Conservation (phyloP, 2,113 vertebrate genomes). For the Ia io region DNA sequence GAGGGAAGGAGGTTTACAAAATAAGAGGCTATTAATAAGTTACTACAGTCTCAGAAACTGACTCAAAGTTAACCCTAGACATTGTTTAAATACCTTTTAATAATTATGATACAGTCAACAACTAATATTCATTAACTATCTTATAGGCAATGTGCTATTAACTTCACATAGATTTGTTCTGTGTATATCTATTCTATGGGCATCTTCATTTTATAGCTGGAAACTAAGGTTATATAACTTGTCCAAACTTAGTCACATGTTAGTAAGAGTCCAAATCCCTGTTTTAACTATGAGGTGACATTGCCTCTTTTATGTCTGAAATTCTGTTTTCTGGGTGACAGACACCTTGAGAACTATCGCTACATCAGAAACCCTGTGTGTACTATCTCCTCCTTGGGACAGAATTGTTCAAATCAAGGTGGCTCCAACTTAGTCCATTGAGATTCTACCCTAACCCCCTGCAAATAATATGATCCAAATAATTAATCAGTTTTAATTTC, state of each 20-base stretch:
- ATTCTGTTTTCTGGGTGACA: not conserved
- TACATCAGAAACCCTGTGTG: not conserved
- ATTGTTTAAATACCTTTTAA: not conserved
- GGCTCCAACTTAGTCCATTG: not conserved
- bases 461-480: not conserved
- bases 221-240: not conserved
- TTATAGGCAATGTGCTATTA: not conserved
- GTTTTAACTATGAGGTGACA: not conserved
- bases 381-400: not conserved
- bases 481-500: not conserved
- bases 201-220: not conserved
- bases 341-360: not conserved
- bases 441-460: not conserved
- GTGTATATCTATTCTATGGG: not conserved
- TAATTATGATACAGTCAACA: not conserved
- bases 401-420: not conserved
- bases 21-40: not conserved
- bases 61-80: not conserved
- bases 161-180: not conserved
- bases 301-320: not conserved
- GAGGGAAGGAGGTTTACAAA: not conserved
- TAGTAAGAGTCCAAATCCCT: not conserved
- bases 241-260: no score
- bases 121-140: not conserved
- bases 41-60: not conserved